Evolutionary conservation across 2,888 invertebrate species (phyloP), one percentile per base, ranked within the genome.

Genomic region (Rhagonycha fulva): DNA sequence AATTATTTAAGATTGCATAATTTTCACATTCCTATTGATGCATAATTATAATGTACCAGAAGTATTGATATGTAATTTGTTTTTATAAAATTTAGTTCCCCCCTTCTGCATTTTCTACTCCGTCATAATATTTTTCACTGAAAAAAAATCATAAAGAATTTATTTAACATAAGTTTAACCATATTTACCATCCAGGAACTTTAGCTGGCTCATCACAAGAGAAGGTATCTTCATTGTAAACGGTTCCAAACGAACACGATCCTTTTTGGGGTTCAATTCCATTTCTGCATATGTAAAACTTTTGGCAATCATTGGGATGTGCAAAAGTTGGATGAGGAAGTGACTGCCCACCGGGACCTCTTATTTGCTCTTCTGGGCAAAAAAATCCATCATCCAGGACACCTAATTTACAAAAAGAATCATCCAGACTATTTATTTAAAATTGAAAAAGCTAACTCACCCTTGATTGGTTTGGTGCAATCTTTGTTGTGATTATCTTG

Each of bases 271-370:
- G 95, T 82, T 91, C 92, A 3, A 94, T 90, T 0, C 94, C 94
- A 82, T 94, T 94, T 79, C 94, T 90, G 87, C 95, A 95, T 83
- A 95, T 94, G 89, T 94, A 95, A 89, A 95, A 95, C 85, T 94
- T 94, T 84, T 93, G 92, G 85, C 95, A 95, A 86, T 95, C 94
- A 24, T 93, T 93, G 0, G 94, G 93, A 87, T 95, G 94, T 1
- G 94, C 91, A 88, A 91, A 95, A 0, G 94, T 94, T 0, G 94
- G 94, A 87, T 95, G 94, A 0, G 94, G 94, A 2, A 94, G 88
- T 0, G 91, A 90, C 71, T 93, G 89, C 11, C 94, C 94, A 76
- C 91, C 92, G 47, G 93, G 92, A 0, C 93, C 93, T 80, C 90
- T 86, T 3, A 92, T 91, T 69, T 92, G 92, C 3, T 91, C 93